phyloP scores from a whole-genome alignment of 1,140 invertebrate species.

The Fopius arisanus region DNA sequence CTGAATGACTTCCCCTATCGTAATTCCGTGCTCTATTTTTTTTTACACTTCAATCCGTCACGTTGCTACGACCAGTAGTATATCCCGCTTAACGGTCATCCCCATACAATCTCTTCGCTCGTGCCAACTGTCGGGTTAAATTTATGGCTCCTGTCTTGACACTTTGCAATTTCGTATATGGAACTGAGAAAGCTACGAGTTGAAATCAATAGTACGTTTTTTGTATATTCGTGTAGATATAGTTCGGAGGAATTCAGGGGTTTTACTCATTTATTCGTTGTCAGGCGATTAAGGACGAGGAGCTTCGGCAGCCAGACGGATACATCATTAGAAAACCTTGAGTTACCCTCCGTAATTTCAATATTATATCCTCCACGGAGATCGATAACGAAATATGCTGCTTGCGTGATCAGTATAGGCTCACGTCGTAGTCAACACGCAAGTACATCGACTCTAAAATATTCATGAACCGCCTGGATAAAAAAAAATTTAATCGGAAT shows the following conservation, averaged over 20 bases:
- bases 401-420: conserved; percentile 13
- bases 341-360: not conserved
- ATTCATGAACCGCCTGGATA: conserved; percentile 31
- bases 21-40: conserved; percentile 18
- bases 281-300: too few species aligned
- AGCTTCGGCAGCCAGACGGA: not conserved
- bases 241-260: too few species aligned
- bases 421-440: conserved; percentile 7
- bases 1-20: conserved; percentile 6
- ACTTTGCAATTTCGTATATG: conserved; percentile 6
- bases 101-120: conserved; percentile 22
- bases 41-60: conserved; percentile 32
- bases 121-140: conserved; percentile 26
- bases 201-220: conserved; percentile 10
- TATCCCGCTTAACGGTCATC: conserved; percentile 30
- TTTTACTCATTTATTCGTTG: not conserved
- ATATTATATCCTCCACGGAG: not conserved
- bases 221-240: not conserved
- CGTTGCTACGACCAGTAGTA: conserved; percentile 28
- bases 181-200: not conserved
- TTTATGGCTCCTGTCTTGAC: conserved; percentile 22
- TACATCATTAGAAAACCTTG: not conserved
- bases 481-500: too few species aligned
- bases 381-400: conserved; percentile 25
- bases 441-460: conserved; percentile 19